Evolutionary conservation across 2,888 invertebrate genomes (phyloP).

Genomic region (Polyommatus iphigenia): DNA sequence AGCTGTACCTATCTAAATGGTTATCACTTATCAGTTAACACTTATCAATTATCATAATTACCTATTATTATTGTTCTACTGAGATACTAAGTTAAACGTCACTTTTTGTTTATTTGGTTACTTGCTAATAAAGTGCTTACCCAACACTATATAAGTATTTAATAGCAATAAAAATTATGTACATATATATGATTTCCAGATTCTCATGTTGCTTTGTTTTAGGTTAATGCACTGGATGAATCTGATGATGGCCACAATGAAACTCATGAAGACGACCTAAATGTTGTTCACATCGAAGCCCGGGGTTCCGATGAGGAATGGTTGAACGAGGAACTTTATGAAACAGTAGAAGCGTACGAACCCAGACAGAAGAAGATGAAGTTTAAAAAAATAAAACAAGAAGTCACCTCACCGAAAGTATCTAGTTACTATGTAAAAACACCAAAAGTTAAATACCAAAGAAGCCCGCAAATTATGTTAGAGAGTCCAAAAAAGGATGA

Average conservation of each 20-base stretch:
- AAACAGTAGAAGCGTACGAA: slow-evolving; percentile 56
- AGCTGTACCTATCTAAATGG: neutral
- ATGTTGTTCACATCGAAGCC: slow-evolving; percentile 58
- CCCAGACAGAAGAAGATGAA: slow-evolving; percentile 57
- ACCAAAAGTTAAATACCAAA: slow-evolving; percentile 36
- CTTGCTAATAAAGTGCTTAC: neutral
- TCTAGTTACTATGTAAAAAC: slow-evolving; percentile 39
- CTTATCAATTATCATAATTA: neutral
- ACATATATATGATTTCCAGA: neutral
- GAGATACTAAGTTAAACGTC: neutral
- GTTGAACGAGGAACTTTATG: slow-evolving; percentile 67
- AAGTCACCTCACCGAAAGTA: slow-evolving; percentile 51
- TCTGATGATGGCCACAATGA: slow-evolving; percentile 52
- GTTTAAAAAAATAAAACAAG: slow-evolving; percentile 62
- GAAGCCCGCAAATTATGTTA: slow-evolving; percentile 44
- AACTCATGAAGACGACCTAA: slow-evolving; percentile 48
- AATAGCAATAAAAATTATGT: no score
- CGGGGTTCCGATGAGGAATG: slow-evolving; percentile 66
- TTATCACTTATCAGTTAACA: no score
- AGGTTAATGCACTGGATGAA: slow-evolving; percentile 60
- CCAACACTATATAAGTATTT: neutral
- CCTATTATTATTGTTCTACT: neutral
- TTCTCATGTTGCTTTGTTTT: slow-evolving; percentile 38
- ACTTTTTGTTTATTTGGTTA: neutral
- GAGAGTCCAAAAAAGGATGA: slow-evolving; percentile 59